A percentile compares a stretch with the other conserved stretches of the same genome.
phyloP scores from a whole-genome alignment of 2,888 invertebrate genomes.

The Encarsia formosa region DNA sequence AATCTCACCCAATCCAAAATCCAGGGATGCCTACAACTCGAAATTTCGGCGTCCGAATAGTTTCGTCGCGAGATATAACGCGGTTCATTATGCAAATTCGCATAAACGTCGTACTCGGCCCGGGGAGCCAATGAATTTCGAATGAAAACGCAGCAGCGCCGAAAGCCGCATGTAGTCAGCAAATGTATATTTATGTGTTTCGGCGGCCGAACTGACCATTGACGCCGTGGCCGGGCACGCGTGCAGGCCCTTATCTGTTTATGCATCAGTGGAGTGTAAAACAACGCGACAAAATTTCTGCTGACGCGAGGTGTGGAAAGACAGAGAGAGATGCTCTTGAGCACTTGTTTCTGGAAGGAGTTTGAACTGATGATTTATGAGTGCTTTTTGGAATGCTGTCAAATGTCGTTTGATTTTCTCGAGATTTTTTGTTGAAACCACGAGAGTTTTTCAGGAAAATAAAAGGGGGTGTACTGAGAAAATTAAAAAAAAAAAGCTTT shows the following conservation, averaged over 20 bases:
- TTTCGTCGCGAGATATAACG: constrained; percentile 14
- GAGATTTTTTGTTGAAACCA: too few relatives aligned
- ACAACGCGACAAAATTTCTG: constrained; percentile 1
- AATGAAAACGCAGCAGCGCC: constrained; percentile 4
- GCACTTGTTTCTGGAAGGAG: too few relatives aligned
- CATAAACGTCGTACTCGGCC: constrained; percentile 12
- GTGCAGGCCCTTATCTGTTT: constrained; percentile 6
- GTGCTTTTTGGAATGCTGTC: too few relatives aligned
- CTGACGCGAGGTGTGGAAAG: too few relatives aligned
- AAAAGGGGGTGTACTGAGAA: too few relatives aligned
- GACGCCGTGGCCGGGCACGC: constrained; percentile 4
- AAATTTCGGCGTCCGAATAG: constrained; percentile 5
- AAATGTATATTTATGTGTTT: constrained; percentile 14
- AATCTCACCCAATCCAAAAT: neutral
- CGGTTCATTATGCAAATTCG: constrained; percentile 22
- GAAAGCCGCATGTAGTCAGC: neutral
- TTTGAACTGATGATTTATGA: too few relatives aligned
- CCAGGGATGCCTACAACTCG: neutral
- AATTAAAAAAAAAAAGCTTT: too few relatives aligned
- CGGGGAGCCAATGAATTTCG: constrained; percentile 13
- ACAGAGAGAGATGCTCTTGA: too few relatives aligned
- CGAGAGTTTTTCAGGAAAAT: too few relatives aligned
- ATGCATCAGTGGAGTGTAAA: constrained; percentile 16
- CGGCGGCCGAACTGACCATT: constrained; percentile 1
- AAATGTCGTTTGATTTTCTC: too few relatives aligned